These are phyloP conservation scores for Rhinoderma darwinii DNA, from an alignment of 2,113 vertebrate genomes.

Conservation along the genomic window DNA sequence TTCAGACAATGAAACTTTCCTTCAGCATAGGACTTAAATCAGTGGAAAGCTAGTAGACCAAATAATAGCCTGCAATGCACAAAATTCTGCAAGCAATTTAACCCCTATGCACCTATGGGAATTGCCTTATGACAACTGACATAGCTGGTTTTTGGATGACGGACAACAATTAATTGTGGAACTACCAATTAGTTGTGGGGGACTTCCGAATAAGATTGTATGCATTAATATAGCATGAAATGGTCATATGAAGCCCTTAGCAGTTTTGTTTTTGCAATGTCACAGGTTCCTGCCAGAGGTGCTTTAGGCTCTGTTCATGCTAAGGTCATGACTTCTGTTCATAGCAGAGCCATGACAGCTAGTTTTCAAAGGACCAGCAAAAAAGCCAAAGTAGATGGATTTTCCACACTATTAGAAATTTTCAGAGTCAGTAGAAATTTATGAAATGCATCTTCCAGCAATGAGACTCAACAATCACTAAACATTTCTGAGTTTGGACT, in stretches of 20 bases:
- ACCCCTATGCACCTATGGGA: not conserved
- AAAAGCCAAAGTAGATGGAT: not conserved
- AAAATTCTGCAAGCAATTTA: not conserved
- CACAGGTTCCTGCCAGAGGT: not conserved
- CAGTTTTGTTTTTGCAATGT: not conserved
- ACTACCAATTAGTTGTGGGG: not conserved
- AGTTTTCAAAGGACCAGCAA: too few relatives aligned
- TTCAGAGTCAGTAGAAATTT: not conserved
- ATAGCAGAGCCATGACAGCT: not conserved
- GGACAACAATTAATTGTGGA: not conserved
- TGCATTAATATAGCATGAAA: not conserved
- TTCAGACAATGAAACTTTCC: slow-evolving; percentile 43
- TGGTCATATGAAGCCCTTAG: not conserved
- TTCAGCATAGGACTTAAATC: slow-evolving; percentile 30
- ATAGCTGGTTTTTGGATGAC: not conserved
- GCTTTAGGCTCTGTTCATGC: not conserved
- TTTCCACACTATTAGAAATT: not conserved
- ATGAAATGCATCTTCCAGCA: not conserved
- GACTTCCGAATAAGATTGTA: too few relatives aligned
- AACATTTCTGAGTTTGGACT: not conserved
- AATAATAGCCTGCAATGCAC: slow-evolving; percentile 24
- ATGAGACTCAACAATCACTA: not conserved
- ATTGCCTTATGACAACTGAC: not conserved
- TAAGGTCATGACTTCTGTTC: not conserved
- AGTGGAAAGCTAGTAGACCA: slow-evolving; percentile 22